Base-by-base conservation (phyloP, 2,797 vertebrate genomes). In the Sebastes elongatus region DNA sequence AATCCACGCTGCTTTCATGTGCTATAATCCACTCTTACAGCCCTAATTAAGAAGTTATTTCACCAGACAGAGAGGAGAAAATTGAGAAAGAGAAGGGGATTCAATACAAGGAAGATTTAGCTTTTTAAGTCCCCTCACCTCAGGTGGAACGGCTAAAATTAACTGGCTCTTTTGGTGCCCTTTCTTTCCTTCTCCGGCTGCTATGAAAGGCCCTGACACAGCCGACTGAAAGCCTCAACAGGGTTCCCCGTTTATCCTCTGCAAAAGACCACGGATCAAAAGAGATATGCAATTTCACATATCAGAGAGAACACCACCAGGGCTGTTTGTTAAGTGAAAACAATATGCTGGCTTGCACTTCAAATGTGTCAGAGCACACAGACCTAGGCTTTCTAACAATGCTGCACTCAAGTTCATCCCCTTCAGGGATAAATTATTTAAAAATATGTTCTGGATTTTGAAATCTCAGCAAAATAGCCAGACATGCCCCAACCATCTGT, bases 231-330 rank as follows among this genome's bases (percentile, higher is more conserved):
- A 84, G 69, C 73, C 71, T 83, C 70, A 73, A 76, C 18, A n/a
- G 70, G 67, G 78, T 81, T 82, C 82, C 73, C 23, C 13, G 74
- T 84, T 78, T 74, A 89, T 82, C 23, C 70, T 71, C 61, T 60
- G 76, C 72, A 81, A 78, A 81, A 76, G 38, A 83, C 60, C 33
- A 49, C 7, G 71, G 74, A 92, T 91, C 78, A 92, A 93, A 89
- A 89, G 86, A 89, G 65, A 88, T 84, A 55, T 60, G 78, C 78
- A 83, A 86, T 88, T 81, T 84, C 69, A 80, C 81, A 86, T 85
- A 86, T 89, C 81, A 86, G 81, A 86, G 84, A 79, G 83, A 90
- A 87, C 70, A 86, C 81, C 42, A 66, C 74, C 32, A 86, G 78
- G 65, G 80, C 68, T 86, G 76, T 84, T 86, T 82, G 82, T 73